phyloP scores from a whole-genome alignment of 2,797 vertebrate species.

The Propithecus deckenii region DNA sequence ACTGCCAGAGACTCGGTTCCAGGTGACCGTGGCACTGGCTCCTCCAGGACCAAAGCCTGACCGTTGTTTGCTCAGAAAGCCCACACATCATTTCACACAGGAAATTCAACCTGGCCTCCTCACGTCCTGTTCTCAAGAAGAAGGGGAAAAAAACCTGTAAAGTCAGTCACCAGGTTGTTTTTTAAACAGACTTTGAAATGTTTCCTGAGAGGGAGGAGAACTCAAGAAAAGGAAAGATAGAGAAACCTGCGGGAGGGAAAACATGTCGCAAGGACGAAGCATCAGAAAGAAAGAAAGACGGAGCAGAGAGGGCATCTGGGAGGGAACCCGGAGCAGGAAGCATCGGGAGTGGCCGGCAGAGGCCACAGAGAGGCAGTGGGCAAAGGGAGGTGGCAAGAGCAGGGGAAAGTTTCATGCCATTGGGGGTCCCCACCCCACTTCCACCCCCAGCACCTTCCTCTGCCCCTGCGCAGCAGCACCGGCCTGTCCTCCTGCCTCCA shows the following conservation, averaged over 20 bases:
- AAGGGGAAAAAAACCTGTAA: slow-evolving; percentile 54
- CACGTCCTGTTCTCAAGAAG: slow-evolving; percentile 79
- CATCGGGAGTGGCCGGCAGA: fast-evolving
- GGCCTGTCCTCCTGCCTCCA: background rate
- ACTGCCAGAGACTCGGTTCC: background rate
- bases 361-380: too few relatives aligned
- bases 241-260: background rate
- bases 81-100: slow-evolving; percentile 77
- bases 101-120: slow-evolving; percentile 75
- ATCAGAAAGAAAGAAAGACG: too few relatives aligned
- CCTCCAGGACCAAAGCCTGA: slow-evolving; percentile 70
- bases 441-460: background rate
- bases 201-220: slow-evolving; percentile 64
- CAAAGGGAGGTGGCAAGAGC: too few relatives aligned
- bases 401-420: background rate
- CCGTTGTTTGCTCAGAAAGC: slow-evolving; percentile 77
- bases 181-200: slow-evolving; percentile 69
- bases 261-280: background rate
- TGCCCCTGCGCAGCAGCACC: fast-evolving
- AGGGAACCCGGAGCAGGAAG: background rate
- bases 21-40: background rate
- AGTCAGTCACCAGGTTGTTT: slow-evolving; percentile 67
- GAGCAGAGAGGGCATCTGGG: too few relatives aligned
- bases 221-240: background rate
- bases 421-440: background rate